Conservation (phyloP, 2,797 vertebrate genomes). For the Gymnothorax reevesii region DNA sequence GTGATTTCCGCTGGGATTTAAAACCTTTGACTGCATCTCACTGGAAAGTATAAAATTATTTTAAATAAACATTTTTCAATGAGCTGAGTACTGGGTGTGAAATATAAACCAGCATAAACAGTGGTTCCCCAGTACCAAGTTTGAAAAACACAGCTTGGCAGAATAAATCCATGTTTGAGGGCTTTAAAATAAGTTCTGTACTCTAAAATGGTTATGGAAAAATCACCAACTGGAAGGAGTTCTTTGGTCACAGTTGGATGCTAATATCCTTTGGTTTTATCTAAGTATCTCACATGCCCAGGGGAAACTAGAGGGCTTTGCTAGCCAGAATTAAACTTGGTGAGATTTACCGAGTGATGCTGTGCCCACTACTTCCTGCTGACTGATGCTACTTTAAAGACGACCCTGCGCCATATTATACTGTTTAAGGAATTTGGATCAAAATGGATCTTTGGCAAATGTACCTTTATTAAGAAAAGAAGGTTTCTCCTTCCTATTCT, state of each 20-base stretch:
- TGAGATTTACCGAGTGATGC: background rate
- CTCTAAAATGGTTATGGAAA: background rate
- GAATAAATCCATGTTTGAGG: slow-evolving; percentile 18
- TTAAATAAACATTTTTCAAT: background rate
- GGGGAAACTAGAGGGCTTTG: background rate
- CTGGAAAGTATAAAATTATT: background rate
- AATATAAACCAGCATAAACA: background rate
- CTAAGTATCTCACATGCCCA: background rate
- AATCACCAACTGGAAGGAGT: background rate
- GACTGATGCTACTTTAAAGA: background rate
- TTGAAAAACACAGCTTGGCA: background rate
- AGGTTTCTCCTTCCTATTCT: background rate
- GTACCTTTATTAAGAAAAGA: background rate
- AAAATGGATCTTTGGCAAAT: background rate
- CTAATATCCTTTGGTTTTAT: background rate
- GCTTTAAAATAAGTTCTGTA: background rate
- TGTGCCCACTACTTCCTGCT: background rate
- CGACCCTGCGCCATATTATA: background rate
- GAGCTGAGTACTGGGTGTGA: background rate
- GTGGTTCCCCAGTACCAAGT: background rate
- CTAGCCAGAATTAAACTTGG: background rate
- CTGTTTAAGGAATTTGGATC: background rate
- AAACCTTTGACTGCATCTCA: background rate
- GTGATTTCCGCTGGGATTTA: no score
- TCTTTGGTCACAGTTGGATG: slow-evolving; percentile 2